Evolutionary conservation across 2,113 vertebrate species (phyloP).

Genomic region (Hepsetus odoe): DNA sequence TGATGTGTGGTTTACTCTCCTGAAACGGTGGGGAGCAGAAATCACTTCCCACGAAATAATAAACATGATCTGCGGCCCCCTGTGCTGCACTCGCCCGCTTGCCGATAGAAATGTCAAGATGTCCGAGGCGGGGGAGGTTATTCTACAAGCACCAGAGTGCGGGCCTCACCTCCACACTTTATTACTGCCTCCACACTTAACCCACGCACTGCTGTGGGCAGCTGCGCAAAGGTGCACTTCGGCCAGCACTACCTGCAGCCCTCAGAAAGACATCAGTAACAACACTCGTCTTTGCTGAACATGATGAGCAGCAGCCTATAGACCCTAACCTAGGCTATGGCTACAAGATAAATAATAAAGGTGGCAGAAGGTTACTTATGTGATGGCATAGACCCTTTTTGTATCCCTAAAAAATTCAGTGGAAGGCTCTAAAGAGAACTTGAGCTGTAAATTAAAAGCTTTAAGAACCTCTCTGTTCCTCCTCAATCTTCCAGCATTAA

Average conservation of each 20-base stretch:
- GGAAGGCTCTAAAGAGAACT: no score
- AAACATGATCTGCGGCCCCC: constrained; percentile 52
- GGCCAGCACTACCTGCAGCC: not conserved
- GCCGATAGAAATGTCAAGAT: constrained; percentile 59
- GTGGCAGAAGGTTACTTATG: no score
- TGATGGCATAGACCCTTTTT: no score
- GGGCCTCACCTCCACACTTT: constrained; percentile 40
- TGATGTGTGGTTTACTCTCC: constrained; percentile 59
- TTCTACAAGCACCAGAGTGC: constrained; percentile 32
- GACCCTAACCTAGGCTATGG: not conserved
- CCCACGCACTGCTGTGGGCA: constrained; percentile 52
- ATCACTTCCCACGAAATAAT: constrained; percentile 60
- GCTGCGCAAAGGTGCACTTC: not conserved
- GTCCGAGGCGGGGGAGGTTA: constrained; percentile 40
- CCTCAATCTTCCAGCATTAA: no score
- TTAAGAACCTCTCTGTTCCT: no score
- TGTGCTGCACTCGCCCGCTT: constrained; percentile 33
- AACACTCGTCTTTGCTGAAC: not conserved
- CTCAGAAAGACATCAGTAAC: not conserved
- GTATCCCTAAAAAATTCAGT: no score
- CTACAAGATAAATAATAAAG: no score
- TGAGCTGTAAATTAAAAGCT: no score
- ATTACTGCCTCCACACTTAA: constrained; percentile 49
- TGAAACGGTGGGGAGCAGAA: constrained; percentile 46
- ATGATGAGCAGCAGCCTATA: not conserved